These are phyloP conservation scores for Tamias sibiricus DNA, from an alignment of 2,113 vertebrate species.

Conservation along the genomic window DNA sequence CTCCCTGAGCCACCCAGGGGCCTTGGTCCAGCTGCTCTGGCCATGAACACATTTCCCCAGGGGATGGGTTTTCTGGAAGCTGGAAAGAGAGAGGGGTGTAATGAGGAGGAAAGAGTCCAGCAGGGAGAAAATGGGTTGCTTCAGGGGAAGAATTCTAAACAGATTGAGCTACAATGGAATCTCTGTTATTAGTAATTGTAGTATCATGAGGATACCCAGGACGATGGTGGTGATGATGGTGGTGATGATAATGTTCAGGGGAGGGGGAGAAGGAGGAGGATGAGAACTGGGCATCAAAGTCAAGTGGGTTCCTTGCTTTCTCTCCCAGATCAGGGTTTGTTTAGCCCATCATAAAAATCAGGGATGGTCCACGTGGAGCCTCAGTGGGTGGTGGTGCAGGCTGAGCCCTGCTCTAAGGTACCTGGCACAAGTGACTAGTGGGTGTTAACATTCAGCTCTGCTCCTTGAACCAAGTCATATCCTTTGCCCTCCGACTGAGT, in stretches of 20 bases:
- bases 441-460: not conserved
- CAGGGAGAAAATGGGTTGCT: constrained; percentile 69
- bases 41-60: not conserved
- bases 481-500: not conserved
- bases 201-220: not conserved
- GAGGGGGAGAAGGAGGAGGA: not conserved
- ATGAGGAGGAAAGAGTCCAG: constrained; percentile 62
- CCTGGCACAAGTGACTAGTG: not conserved
- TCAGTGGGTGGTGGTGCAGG: not conserved
- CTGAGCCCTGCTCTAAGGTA: not conserved
- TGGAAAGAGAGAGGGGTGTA: constrained; percentile 56
- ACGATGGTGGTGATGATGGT: not conserved
- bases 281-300: not conserved
- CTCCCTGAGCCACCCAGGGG: not conserved
- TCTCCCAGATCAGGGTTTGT: not conserved
- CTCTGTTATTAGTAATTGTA: constrained; percentile 48
- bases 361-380: not conserved
- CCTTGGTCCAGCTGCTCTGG: not conserved
- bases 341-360: not conserved
- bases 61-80: not conserved
- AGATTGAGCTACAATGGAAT: constrained; percentile 37
- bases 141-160: constrained; percentile 45
- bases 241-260: not conserved
- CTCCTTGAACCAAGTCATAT: not conserved
- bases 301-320: not conserved